phyloP scores from a whole-genome alignment of 2,797 vertebrate genomes.

The Microcaecilia unicolor region DNA sequence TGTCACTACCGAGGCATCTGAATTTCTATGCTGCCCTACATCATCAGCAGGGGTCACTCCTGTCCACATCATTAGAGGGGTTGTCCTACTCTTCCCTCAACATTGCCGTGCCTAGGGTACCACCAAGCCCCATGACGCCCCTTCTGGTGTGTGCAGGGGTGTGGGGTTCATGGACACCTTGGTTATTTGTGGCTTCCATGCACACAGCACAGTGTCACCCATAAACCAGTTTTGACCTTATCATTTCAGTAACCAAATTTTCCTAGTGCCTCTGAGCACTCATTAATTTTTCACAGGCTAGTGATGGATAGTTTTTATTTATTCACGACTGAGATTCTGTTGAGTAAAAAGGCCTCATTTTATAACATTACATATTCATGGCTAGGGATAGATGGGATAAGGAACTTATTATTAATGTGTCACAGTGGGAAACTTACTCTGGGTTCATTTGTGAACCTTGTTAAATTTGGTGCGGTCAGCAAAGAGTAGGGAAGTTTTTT shows the following conservation, averaged over 20 bases:
- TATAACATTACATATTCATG: slow-evolving; percentile 97
- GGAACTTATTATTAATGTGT: slow-evolving; percentile 97
- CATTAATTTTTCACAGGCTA: slow-evolving; percentile 89
- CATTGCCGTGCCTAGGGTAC: too few species aligned
- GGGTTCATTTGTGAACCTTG: slow-evolving; percentile 77
- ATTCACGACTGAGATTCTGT: slow-evolving; percentile 87
- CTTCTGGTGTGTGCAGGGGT: too few species aligned
- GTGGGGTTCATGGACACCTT: too few species aligned
- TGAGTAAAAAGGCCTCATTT: slow-evolving; percentile 95
- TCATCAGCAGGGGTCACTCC: too few species aligned
- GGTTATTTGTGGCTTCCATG: too few species aligned
- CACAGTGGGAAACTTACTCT: slow-evolving; percentile 80
- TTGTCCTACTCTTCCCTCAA: too few species aligned
- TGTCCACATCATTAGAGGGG: too few species aligned
- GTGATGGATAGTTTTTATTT: slow-evolving; percentile 98
- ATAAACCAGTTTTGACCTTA: slow-evolving; percentile 28
- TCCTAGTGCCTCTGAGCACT: slow-evolving; percentile 62
- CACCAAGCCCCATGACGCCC: too few species aligned
- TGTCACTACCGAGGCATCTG: too few species aligned
- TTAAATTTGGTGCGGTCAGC: slow-evolving; percentile 79
- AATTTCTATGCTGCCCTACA: too few species aligned
- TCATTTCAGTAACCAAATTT: slow-evolving; percentile 52
- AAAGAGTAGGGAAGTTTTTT: slow-evolving; percentile 55
- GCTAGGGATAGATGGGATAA: slow-evolving; percentile 86
- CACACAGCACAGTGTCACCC: too few species aligned